phyloP scores from a whole-genome alignment of 2,113 vertebrate genomes.

The Zosterops borbonicus region DNA sequence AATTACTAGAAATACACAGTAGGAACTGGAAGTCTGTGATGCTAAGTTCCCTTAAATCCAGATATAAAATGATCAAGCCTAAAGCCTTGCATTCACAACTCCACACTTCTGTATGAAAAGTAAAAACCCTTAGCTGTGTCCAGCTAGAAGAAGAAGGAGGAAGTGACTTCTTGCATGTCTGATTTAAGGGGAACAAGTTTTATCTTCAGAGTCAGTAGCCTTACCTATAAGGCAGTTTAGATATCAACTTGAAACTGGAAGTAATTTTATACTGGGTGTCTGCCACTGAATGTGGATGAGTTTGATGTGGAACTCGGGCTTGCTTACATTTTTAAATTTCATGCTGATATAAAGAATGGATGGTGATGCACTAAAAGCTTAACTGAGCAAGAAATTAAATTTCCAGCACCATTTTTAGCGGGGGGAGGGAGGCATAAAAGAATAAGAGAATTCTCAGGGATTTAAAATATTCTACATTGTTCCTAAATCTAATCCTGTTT shows the following conservation, averaged over 20 bases:
- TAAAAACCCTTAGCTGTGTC: not conserved
- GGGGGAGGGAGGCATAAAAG: not conserved
- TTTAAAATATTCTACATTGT: not conserved
- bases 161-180: not conserved
- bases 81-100: not conserved
- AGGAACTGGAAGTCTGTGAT: not conserved
- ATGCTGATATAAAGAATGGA: not conserved
- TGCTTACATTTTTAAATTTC: not conserved
- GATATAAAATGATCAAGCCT: not conserved
- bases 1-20: not conserved
- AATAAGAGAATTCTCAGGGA: constrained; percentile 4
- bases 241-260: not conserved
- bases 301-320: not conserved
- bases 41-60: not conserved
- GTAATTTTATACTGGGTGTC: not conserved
- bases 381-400: not conserved
- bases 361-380: not conserved
- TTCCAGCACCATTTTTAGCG: not conserved
- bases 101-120: not conserved
- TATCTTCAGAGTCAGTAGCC: not conserved
- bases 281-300: not conserved
- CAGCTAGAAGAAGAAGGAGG: not conserved
- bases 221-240: not conserved
- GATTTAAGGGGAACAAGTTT: not conserved
- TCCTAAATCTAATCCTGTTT: not conserved